Conservation (phyloP, 2,888 invertebrate species). For the Listrodromus nycthemerus region DNA sequence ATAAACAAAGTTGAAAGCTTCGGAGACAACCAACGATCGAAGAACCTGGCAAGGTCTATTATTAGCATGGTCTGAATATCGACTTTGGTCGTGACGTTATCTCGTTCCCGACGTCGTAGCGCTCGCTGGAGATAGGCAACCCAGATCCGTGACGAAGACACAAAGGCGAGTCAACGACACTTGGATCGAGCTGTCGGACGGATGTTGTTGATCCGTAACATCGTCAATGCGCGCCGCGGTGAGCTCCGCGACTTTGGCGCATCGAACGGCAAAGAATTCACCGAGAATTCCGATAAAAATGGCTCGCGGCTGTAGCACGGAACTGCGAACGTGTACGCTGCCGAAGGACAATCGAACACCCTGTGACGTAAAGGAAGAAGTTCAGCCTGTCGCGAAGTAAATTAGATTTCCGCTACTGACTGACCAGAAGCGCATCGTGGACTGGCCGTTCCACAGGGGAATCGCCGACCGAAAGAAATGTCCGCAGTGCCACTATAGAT, state of each 20-base stretch:
- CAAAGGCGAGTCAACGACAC: conserved; percentile 67
- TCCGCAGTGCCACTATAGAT: conserved; percentile 24
- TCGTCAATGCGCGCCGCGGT: not conserved
- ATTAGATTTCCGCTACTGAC: conserved; percentile 5
- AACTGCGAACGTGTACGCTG: not conserved
- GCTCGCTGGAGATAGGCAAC: conserved; percentile 59
- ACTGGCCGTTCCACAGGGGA: not conserved
- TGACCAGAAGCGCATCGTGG: not conserved
- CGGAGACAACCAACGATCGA: conserved; percentile 51
- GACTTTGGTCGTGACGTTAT: conserved; percentile 63
- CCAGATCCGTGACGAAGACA: conserved; percentile 65
- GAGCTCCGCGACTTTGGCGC: not conserved
- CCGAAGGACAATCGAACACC: not conserved
- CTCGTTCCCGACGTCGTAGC: conserved; percentile 37
- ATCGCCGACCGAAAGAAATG: not conserved
- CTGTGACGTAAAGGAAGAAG: not conserved
- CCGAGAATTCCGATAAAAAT: not conserved
- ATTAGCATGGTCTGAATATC: conserved; percentile 64
- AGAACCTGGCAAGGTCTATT: conserved; percentile 65
- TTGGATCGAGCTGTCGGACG: conserved; percentile 31
- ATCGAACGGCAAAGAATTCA: not conserved
- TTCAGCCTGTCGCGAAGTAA: not conserved
- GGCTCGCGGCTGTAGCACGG: not conserved
- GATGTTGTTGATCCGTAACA: conserved; percentile 42
- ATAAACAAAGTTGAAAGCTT: conserved; percentile 31